phyloP scores from a whole-genome alignment of 2,113 vertebrate genomes.

The Colossoma macropomum region DNA sequence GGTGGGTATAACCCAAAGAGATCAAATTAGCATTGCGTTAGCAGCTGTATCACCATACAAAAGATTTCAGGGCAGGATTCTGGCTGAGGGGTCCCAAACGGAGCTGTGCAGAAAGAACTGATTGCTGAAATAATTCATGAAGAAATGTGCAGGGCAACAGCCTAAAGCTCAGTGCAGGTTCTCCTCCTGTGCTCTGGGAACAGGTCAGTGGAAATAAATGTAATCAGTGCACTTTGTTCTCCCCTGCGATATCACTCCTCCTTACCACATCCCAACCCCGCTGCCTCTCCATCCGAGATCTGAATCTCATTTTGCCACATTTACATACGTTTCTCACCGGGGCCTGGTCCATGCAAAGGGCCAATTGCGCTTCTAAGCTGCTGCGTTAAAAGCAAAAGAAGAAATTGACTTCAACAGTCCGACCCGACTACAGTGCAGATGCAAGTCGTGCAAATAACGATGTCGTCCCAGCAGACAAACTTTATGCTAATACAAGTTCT shows the following conservation, averaged over 20 bases:
- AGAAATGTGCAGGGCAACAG: constrained; percentile 59
- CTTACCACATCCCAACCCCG: constrained; percentile 67
- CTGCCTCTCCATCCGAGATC: constrained; percentile 65
- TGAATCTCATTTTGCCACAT: constrained; percentile 75
- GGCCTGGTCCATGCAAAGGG: constrained; percentile 62
- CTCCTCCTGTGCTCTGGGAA: constrained; percentile 66
- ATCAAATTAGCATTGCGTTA: not conserved
- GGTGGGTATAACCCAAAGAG: not conserved
- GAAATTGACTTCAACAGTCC: not conserved
- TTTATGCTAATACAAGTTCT: not conserved
- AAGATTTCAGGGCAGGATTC: not conserved
- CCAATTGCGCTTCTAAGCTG: constrained; percentile 61
- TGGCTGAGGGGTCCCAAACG: not conserved
- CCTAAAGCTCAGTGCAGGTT: constrained; percentile 63
- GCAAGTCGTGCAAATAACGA: not conserved
- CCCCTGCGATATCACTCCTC: constrained; percentile 70
- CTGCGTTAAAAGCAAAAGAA: constrained; percentile 6
- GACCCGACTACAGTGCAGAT: not conserved
- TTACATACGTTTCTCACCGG: constrained; percentile 56
- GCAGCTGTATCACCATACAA: not conserved
- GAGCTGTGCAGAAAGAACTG: not conserved
- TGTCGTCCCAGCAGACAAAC: not conserved
- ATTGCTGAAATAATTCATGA: constrained; percentile 63
- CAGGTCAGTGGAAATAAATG: constrained; percentile 76
- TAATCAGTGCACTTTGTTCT: constrained; percentile 79